Conservation (phyloP, 1,140 invertebrate species). For the Nasonia giraulti region DNA sequence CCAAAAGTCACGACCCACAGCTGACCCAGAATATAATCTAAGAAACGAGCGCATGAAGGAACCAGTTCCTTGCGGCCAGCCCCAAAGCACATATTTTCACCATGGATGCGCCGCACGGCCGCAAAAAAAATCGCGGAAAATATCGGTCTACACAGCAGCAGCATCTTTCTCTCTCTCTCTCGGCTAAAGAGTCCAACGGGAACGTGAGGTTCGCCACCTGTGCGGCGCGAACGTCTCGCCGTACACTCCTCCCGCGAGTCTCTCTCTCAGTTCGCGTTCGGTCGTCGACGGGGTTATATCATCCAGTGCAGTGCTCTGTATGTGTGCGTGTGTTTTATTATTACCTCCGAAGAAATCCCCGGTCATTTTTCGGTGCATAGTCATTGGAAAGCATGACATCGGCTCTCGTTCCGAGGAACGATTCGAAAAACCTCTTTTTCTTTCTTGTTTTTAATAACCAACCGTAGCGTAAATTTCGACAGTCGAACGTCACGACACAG, state of each 20-base stretch:
- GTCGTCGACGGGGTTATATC: neutral
- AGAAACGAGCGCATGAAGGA: too few species aligned
- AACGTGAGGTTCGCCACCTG: constrained; percentile 17
- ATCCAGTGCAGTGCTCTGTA: neutral
- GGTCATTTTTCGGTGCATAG: neutral
- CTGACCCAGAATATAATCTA: too few species aligned
- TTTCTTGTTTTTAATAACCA: neutral
- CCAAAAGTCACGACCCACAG: too few species aligned
- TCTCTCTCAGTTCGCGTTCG: neutral
- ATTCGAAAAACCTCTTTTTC: too few species aligned
- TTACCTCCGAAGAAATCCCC: neutral
- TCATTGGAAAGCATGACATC: neutral
- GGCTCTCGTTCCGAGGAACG: neutral
- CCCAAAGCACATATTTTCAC: too few species aligned
- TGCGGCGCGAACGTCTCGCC: neutral
- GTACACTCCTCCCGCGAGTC: neutral
- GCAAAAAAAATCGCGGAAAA: neutral
- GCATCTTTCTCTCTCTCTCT: neutral
- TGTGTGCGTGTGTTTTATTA: neutral
- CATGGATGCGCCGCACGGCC: too few species aligned
- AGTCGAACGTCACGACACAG: neutral
- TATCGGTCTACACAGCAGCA: constrained; percentile 17
- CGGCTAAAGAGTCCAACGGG: constrained; percentile 28
- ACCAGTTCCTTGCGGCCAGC: too few species aligned
- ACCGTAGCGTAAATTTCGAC: neutral